Base-by-base conservation (phyloP, 2,888 invertebrate species). In the Drosophila colorata region DNA sequence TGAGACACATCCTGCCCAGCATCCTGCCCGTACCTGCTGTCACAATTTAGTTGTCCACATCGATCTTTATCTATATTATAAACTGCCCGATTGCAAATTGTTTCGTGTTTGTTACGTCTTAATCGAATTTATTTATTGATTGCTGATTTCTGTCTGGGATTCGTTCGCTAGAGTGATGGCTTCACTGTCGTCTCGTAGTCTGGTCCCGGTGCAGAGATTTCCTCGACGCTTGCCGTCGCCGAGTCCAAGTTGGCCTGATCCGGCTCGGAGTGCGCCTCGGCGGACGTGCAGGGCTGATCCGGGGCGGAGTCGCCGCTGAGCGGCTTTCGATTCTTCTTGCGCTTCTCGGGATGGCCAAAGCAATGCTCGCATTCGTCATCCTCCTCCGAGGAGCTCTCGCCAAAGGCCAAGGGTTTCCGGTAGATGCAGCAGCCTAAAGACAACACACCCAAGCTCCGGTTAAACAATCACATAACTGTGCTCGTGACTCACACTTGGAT, bases 371-470 rank as follows among this genome's bases (percentile, higher is more conserved):
- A 97, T 90, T 98, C 97, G 52, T 96, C 95, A 61, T 95, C 95
- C 41, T 95, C 95, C 60, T 96, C 96, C 0, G 96, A 96, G 74
- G 97, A 97, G 41, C 97, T 97, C 91, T 98, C 98, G 46, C 95
- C 98, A 93, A 98, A 98, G 40, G 94, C 94, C 79, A 94, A 94
- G n/a, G 97, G 97, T 92, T 98, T 98, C 89, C 96, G 96, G 92
- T 97, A 98, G 89, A 98, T 96, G 92, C 98, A 98, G 91, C 98
- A 98, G 93, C 97, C 98, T 98, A 18, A 38, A 18, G 9, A 37
- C 2, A 11, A 18, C 2, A 11, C 0, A 40, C 9, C 2, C 9
- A 4, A 28, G 9, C 28, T 9, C 7, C 25, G 7, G 9, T 25
- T 28, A 11, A n/a, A 7, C 6, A 7, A 13, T 13, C 28, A 9